phyloP scores from a whole-genome alignment of 2,113 vertebrate species.

The Dendropsophus ebraccatus region DNA sequence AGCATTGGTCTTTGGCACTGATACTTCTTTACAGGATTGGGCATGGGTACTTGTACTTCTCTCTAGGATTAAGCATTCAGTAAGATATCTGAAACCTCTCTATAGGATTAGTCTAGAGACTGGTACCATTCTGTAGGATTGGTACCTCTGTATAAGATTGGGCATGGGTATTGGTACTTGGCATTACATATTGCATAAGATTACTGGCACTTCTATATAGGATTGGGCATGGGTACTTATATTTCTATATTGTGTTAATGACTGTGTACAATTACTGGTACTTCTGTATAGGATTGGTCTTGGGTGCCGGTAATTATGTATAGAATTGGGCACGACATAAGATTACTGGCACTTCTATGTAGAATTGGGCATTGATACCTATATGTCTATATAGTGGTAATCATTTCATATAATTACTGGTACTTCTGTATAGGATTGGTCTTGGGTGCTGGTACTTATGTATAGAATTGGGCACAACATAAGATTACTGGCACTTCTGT shows the following conservation, averaged over 20 bases:
- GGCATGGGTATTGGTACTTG: not conserved
- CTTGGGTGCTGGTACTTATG: not conserved
- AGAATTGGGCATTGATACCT: not conserved
- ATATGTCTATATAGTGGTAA: too few species aligned
- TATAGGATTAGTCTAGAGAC: too few species aligned
- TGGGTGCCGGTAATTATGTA: not conserved
- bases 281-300: not conserved
- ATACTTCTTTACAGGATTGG: too few species aligned
- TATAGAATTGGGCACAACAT: not conserved
- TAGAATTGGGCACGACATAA: not conserved
- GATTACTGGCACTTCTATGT: not conserved
- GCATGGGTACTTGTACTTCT: too few species aligned
- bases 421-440: not conserved
- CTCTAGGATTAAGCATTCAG: too few species aligned
- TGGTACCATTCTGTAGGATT: too few species aligned
- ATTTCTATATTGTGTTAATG: not conserved
- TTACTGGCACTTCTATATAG: not conserved
- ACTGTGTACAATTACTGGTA: not conserved
- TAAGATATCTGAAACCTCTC: too few species aligned
- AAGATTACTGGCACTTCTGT: not conserved
- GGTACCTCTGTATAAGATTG: too few species aligned
- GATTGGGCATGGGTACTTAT: too few species aligned
- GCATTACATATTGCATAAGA: not conserved
- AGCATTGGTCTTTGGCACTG: too few species aligned
- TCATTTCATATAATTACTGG: too few species aligned